Evolutionary conservation across 2,113 vertebrate species (phyloP), one percentile per base, ranked within the genome.

Genomic region (Australoheros scitulus): DNA sequence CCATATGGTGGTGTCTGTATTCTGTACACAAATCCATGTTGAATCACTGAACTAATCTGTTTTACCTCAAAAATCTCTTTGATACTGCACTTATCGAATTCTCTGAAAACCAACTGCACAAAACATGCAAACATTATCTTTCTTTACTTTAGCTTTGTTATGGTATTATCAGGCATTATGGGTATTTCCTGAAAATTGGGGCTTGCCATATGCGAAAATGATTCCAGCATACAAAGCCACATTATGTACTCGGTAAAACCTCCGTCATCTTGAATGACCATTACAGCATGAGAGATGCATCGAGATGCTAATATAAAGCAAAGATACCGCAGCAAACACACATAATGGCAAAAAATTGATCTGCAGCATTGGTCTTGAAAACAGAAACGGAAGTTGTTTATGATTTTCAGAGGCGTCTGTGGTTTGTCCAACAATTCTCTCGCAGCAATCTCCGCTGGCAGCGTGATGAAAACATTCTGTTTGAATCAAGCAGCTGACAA

Each of bases 321-420:
- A 57, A 24, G 41, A 84, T 56, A 65, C 29, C 15, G 57, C 68
- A 63, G 68, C 61, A 83, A 85, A 83, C 52, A 32, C 34, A 36
- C 10, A 17, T 78, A 87, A 91, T 68, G 61, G 60, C 47, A 61
- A 65, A 26, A 88, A 89, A 91, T 70, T 34, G 76, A 89, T 80
- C 38, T 52, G 52, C 34, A n/a, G 70, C 63, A 77, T 61, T 76
- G 3, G 11, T 85, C 60, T 61, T 1, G 58, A 57, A 87, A 80
- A 88, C 79, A 82, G 74, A 80, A 90, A 77, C 76, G 72, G 87
- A 88, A 79, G 84, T 83, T 70, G 86, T 76, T 84, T 32, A 47
- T 58, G 58, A 68, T 82, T 65, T 81, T 43, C n/a, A 7, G 24
- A 8, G 29, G 58, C 63, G 47, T 13, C 50, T 70, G 63, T 17